Evolutionary conservation across 2,888 invertebrate species (phyloP).

Genomic region (Ophion ventricosus): DNA sequence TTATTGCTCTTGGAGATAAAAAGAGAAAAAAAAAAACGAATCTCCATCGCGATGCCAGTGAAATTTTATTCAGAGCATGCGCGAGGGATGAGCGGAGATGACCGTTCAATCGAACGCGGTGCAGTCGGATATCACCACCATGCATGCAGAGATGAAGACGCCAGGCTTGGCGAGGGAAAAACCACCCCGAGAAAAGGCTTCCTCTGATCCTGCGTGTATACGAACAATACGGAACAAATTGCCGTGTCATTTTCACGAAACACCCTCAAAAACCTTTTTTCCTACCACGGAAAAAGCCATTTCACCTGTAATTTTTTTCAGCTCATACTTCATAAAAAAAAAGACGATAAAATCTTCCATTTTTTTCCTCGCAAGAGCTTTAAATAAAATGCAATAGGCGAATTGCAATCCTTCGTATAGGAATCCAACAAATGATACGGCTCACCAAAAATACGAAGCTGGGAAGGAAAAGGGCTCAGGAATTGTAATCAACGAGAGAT

Average conservation of each 20-base stretch:
- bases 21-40: not conserved
- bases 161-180: not conserved
- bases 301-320: not conserved
- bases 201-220: conserved; percentile 21
- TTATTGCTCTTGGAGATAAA: not conserved
- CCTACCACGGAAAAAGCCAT: not conserved
- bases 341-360: not conserved
- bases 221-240: conserved; percentile 3
- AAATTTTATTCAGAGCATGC: conserved; percentile 66
- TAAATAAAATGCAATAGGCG: not conserved
- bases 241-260: conserved; percentile 8
- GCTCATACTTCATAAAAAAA: not conserved
- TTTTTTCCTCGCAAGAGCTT: not conserved
- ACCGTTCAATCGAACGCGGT: conserved; percentile 74
- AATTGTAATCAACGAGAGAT: conserved; percentile 34
- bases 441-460: not conserved
- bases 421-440: not conserved
- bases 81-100: conserved; percentile 58
- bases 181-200: not conserved
- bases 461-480: not conserved
- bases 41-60: conserved; percentile 50
- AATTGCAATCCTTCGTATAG: not conserved
- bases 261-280: not conserved
- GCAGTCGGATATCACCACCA: conserved; percentile 59
- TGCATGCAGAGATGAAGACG: not conserved